Base-by-base conservation (phyloP, 2,888 invertebrate species). In the Antheraea assamensis region DNA sequence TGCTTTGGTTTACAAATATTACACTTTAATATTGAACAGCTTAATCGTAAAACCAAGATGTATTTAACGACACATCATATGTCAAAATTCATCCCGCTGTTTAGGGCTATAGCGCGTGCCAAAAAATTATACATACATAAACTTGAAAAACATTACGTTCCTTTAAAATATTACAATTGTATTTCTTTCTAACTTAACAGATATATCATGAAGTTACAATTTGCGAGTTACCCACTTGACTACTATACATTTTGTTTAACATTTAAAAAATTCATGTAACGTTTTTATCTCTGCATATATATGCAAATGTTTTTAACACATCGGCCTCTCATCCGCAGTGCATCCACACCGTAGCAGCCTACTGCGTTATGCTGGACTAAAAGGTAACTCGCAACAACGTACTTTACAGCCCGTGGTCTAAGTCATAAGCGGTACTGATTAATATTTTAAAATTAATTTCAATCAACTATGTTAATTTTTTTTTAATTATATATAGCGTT, bases 331-430 rank as follows among this genome's bases (percentile, higher is more conserved):
- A 70, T 42, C 55, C 8, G 73, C 73, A 35, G n/a, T 52, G 68
- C 72, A 35, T 58, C 70, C 42, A 27, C 30, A 70, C 17, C 27
- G n/a, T 15, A 35, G 24, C 35, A 47, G 73, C 70, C 73, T 58
- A 73, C 70, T 70, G 58, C 58, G 47, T 70, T 58, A 24, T 35
- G 52, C 58, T 47, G 55, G 58, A 58, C 73, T 73, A 73, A 73
- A 73, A 73, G 68, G 73, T 70, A 70, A 73, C 73, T 70, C 19
- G 42, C 58, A 35, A 70, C 42, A 47, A 73, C 73, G 52, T 52
- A 49, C 72, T 52, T 71, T 35, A 35, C 2, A 49, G 24, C 30
- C 35, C 17, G n/a, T 42, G 70, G 55, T n/a, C 27, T 52, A 70
- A 70, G 58, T 61, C 42, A 71, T 31, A 55, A 47, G 55, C 35